Base-by-base conservation (phyloP, 92 coral and sea anemone species). In the Palythoa caribaeorum region DNA sequence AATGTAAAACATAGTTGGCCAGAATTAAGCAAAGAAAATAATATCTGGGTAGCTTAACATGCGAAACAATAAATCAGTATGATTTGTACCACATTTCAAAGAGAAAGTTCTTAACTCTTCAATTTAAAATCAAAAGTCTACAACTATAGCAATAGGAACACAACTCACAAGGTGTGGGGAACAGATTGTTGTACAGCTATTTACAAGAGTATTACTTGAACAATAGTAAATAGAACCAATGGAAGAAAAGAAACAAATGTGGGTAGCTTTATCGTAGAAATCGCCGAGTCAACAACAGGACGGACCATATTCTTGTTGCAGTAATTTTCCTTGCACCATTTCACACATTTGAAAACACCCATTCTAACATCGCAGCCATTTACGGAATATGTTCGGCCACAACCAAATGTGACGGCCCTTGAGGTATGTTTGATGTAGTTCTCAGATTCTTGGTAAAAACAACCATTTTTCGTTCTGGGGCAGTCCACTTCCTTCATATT, bases 311-410 rank as follows among this genome's bases (percentile, higher is more conserved):
- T 6, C 74, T 90, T 83, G 28, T 90, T 90, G 38, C 93, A 90
- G 79, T 90, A 66, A 40, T 74, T 57, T 5, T 57, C 15, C 36
- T 80, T 65, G 73, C 93, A 90, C 93, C 93, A 90, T 54, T 70
- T 68, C 1, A 75, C 74, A 21, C 93, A 90, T 59, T 90, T 87
- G 36, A 80, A 74, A 44, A 87, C 38, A 39, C 93, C 93, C 93
- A 90, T 90, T 52, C 93, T 37, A 47, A 80, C 90, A 68, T 90
- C 93, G 40, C 90, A 90, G 7, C 93, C 93, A 57, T 79, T 89
- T 15, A 89, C 12, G 78, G 89, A 79, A 47, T 90, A 73, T 19
- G 60, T 80, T 1, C 71, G 38, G 15, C 93, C 93, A 83, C 93
- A 90, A 21, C 93, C 93, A 68, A 87, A 47, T 1, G 54, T 71